Conservation (phyloP, 2,113 vertebrate genomes). For the Sialia sialis region DNA sequence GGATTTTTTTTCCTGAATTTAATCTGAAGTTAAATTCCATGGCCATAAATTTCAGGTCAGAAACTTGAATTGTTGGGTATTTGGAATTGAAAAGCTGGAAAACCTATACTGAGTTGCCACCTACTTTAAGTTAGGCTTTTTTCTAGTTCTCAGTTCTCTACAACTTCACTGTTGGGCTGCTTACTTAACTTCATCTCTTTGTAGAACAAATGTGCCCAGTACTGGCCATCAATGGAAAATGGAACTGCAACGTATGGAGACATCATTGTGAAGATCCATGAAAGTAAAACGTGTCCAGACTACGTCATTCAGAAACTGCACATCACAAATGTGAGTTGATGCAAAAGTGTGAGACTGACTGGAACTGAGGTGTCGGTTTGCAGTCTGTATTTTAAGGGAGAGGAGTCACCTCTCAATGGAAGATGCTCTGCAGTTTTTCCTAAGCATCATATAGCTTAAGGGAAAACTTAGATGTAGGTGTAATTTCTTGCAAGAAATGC, state of each 20-base stretch:
- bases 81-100: background rate
- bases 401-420: background rate
- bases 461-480: background rate
- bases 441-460: background rate
- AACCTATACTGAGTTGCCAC: background rate
- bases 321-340: conserved; percentile 81
- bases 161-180: background rate
- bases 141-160: background rate
- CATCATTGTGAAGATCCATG: conserved; percentile 81
- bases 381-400: background rate
- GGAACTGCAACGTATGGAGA: conserved; percentile 80
- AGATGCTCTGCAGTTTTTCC: background rate
- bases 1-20: background rate
- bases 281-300: conserved; percentile 85
- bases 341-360: background rate
- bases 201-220: conserved; percentile 92
- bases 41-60: background rate
- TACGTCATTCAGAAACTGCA: conserved; percentile 87
- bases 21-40: background rate
- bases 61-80: background rate
- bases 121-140: background rate
- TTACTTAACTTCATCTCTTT: background rate
- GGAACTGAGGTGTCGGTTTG: background rate
- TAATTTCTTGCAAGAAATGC: background rate
- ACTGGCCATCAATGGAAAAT: conserved; percentile 85